These are phyloP conservation scores for Iguana delicatissima DNA, from an alignment of 2,797 vertebrate species.

Conservation along the genomic window DNA sequence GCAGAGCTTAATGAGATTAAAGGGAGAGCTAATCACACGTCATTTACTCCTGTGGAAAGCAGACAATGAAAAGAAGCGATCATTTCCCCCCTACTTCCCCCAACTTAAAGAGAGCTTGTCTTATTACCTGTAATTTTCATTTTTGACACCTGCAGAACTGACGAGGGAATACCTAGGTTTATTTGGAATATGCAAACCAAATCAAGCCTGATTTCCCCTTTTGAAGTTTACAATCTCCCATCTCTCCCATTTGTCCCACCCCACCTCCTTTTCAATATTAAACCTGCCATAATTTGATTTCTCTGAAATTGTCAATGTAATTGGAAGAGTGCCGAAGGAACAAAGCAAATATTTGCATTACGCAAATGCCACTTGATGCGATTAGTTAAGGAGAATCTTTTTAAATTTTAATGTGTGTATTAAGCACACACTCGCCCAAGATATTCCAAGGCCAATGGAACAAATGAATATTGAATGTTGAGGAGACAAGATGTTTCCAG, in stretches of 20 bases:
- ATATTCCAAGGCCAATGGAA: slow-evolving; percentile 19
- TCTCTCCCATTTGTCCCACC: neutral
- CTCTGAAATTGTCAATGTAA: slow-evolving; percentile 57
- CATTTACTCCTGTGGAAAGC: slow-evolving; percentile 51
- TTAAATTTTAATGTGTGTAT: slow-evolving; percentile 60
- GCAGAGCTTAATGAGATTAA: slow-evolving; percentile 62
- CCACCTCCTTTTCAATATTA: slow-evolving; percentile 25
- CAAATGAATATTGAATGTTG: slow-evolving; percentile 41
- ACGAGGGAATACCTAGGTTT: slow-evolving; percentile 30
- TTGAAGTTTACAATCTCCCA: slow-evolving; percentile 21
- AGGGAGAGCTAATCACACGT: slow-evolving; percentile 44
- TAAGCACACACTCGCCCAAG: neutral
- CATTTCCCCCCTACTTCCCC: neutral
- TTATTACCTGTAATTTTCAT: slow-evolving; percentile 40
- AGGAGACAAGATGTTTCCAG: slow-evolving; percentile 13
- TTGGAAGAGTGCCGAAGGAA: slow-evolving; percentile 65
- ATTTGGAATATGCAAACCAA: slow-evolving; percentile 45
- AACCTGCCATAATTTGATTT: slow-evolving; percentile 59
- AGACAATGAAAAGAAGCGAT: neutral
- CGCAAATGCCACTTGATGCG: slow-evolving; percentile 60
- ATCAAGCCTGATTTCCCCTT: slow-evolving; percentile 55
- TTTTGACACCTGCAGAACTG: slow-evolving; percentile 45
- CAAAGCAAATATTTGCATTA: slow-evolving; percentile 73
- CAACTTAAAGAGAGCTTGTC: slow-evolving; percentile 46
- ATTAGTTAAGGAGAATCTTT: slow-evolving; percentile 68